Evolutionary conservation across 2,888 invertebrate genomes (phyloP).

Genomic region (Serripes groenlandicus): DNA sequence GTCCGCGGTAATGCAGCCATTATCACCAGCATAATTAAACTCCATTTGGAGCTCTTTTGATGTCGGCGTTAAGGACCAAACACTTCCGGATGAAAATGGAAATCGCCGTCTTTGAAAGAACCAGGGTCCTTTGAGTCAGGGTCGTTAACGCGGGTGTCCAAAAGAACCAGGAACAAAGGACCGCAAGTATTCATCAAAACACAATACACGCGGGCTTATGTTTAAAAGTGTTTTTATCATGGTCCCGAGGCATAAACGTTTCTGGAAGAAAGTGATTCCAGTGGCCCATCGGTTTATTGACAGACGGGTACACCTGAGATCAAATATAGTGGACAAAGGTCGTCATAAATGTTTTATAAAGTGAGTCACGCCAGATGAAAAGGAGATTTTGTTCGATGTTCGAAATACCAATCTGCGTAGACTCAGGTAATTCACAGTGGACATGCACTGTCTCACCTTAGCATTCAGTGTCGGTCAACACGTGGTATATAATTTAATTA

Average conservation of each 20-base stretch:
- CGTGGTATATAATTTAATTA: too few species aligned
- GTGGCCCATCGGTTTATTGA: not conserved
- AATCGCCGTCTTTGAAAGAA: constrained; percentile 34
- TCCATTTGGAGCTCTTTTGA: constrained; percentile 56
- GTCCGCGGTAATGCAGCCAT: constrained; percentile 21
- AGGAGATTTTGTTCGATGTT: too few species aligned
- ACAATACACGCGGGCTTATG: not conserved
- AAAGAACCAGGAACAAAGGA: constrained; percentile 17
- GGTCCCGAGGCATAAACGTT: not conserved
- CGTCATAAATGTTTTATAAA: not conserved
- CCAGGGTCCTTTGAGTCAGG: constrained; percentile 18
- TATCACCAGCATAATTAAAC: constrained; percentile 21
- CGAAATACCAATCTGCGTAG: too few species aligned
- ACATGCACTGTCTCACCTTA: too few species aligned
- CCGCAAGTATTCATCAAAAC: constrained; percentile 19
- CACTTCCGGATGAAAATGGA: constrained; percentile 60
- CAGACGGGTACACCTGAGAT: not conserved
- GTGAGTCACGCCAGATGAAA: not conserved
- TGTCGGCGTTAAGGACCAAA: constrained; percentile 52
- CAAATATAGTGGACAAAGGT: not conserved
- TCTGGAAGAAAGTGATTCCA: not conserved
- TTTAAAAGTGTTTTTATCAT: not conserved
- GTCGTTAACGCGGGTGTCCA: constrained; percentile 26
- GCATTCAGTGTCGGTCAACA: too few species aligned
- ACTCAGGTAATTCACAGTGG: too few species aligned